Conservation (phyloP, 2,797 vertebrate species). For the Chiloscyllium punctatum region DNA sequence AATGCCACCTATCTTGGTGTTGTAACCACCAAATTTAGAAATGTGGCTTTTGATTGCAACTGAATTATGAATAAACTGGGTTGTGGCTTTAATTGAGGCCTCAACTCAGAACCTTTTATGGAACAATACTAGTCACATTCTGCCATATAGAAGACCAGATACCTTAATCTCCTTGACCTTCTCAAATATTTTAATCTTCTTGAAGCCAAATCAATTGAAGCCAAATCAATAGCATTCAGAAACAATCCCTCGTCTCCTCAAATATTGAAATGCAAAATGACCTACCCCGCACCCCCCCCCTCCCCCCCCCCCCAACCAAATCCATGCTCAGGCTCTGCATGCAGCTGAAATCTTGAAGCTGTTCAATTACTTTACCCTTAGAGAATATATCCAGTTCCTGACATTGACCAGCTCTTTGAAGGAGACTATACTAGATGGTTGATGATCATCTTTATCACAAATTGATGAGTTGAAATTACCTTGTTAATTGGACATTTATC, state of each 20-base stretch:
- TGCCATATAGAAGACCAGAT: too few species aligned
- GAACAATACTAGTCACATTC: too few species aligned
- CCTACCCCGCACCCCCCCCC: too few species aligned
- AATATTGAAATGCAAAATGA: background rate
- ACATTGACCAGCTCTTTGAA: background rate
- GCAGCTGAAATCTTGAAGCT: background rate
- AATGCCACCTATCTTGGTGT: background rate
- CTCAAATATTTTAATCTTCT: background rate
- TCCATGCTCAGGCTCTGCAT: too few species aligned
- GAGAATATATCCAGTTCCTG: background rate
- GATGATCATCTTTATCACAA: background rate
- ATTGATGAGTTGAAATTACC: background rate
- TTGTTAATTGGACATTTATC: background rate
- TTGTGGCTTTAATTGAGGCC: background rate
- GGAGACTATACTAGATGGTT: background rate
- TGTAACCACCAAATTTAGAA: background rate
- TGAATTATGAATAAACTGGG: background rate
- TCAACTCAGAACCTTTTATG: too few species aligned
- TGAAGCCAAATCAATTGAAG: background rate
- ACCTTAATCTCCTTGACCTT: background rate
- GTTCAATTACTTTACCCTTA: background rate
- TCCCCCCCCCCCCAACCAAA: too few species aligned
- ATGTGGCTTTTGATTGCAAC: background rate
- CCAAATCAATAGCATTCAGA: background rate
- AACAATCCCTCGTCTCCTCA: background rate